phyloP scores from a whole-genome alignment of 2,113 vertebrate species.

The Chionodraco myersi region DNA sequence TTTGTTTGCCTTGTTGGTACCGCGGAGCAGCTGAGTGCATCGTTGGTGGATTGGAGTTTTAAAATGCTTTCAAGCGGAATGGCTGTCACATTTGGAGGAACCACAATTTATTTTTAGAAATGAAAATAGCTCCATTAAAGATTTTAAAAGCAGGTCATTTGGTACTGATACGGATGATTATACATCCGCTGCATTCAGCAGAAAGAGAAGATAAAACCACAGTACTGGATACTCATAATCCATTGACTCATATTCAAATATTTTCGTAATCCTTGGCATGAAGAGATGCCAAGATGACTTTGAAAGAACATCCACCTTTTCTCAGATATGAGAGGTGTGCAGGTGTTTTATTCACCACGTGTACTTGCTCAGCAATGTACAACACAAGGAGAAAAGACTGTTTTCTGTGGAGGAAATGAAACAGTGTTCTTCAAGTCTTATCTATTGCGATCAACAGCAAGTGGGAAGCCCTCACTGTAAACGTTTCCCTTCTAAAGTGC shows the following conservation, averaged over 20 bases:
- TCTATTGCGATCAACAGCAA: slow-evolving; percentile 31
- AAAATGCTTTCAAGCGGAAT: not conserved
- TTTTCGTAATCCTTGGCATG: not conserved
- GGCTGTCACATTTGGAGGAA: not conserved
- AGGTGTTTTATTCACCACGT: not conserved
- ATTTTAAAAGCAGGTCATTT: not conserved
- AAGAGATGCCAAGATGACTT: not conserved
- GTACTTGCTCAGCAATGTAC: not conserved
- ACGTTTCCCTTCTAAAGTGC: slow-evolving; percentile 31
- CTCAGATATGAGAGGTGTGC: not conserved
- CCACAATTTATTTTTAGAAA: not conserved
- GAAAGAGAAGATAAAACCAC: not conserved
- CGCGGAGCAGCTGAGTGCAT: not conserved
- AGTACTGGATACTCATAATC: not conserved
- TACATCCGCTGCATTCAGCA: not conserved
- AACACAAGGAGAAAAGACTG: not conserved
- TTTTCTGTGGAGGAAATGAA: slow-evolving; percentile 12
- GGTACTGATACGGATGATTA: not conserved
- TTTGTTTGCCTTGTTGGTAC: no score
- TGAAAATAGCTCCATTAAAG: not conserved
- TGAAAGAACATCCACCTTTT: not conserved
- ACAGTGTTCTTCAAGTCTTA: slow-evolving; percentile 4
- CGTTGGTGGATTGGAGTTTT: not conserved
- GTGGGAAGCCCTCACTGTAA: slow-evolving; percentile 49
- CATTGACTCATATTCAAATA: not conserved